Evolutionary conservation across 2,888 invertebrate genomes (phyloP), one percentile per base, ranked within the genome.

Genomic region (Sussaba pulchella): DNA sequence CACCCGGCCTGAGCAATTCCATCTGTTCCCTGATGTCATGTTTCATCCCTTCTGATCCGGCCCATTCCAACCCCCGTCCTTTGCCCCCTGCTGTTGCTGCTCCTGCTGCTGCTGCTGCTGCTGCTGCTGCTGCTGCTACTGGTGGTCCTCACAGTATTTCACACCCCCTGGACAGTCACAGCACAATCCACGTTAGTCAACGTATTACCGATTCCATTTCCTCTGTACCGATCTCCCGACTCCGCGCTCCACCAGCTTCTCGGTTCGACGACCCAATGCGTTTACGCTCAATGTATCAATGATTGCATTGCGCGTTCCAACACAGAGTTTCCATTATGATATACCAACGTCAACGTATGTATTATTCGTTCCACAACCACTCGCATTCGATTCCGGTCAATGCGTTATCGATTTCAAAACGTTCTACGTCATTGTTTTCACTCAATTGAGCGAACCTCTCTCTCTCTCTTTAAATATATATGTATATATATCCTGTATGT

Each of bases 271-370:
- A 24, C 24, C 41, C 19, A 19, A 31, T 47, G 54, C 76, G 80
- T 78, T 83, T 83, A 81, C 83, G 78, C 78, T 83, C 83, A 81
- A 83, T 83, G 83, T 83, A 83, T 83, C 81, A 81, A 81, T 83
- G 83, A 83, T 83, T 83, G 81, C 81, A 81, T 83, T 78, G 83
- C 66, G 67, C 67, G 63, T 78, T 50, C 81, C 81, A 76, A 80
- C n/a, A n/a, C 71, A 72, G 81, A 81, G 76, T 71, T 83, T 83
- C 82, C 82, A 83, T 83, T 83, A 81, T 83, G 81, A 31, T 31
- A 83, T 83, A 83, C 69, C 76, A 54, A 69, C 83, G 78, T 83
- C 81, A 83, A 83, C 83, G 83, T 83, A 83, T 83, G n/a, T 81
- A 83, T 31, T 81, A n/a, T n/a, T 81, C 83, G 83, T 83, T 83